Base-by-base conservation (phyloP, 2,888 invertebrate genomes). In the Sesia apiformis region DNA sequence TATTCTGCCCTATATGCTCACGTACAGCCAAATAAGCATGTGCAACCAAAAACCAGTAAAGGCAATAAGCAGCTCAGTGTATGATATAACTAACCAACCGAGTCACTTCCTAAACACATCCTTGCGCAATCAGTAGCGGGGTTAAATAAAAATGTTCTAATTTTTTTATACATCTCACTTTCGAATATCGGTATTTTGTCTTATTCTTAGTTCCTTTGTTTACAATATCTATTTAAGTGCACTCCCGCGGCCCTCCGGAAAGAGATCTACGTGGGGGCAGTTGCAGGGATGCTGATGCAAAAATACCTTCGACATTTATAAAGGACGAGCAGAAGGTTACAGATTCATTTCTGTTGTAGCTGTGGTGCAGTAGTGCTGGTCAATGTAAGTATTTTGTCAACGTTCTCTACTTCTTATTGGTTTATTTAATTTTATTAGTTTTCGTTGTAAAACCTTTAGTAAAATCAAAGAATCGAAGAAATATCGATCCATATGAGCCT, bases 201-300 rank as follows among this genome's bases (percentile, higher is more conserved):
- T 23, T 23, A 23, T 23, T 23, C 23, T 23, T 52, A 38, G 52
- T n/a, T n/a, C 52, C 42, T 53, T 51, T 50, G 40, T 53, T 46
- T n/a, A 6, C 8, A 46, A 46, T 8, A 46, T 50, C 23, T 50
- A 50, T 50, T 50, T 50, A 50, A 38, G 38, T 50, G 39, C 50
- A 50, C 76, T 66, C 76, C 76, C 72, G 67, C 69, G 61, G 65
- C 51, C 56, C 58, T 58, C 57, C 53, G 56, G 39, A 53, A 43
- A 57, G 53, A 51, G 63, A 61, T 61, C 78, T 66, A 64, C 57
- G 77, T 70, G 78, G 77, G 78, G 63, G 74, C 55, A 60, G 40
- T 53, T 56, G 58, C 53, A 54, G 52, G 51, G 51, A 41, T 55
- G 38, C 39, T 56, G 57, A 58, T 57, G 56, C 62, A 65, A 55